Base-by-base conservation (phyloP, 1,140 invertebrate genomes). In the Saccostrea cuccullata region DNA sequence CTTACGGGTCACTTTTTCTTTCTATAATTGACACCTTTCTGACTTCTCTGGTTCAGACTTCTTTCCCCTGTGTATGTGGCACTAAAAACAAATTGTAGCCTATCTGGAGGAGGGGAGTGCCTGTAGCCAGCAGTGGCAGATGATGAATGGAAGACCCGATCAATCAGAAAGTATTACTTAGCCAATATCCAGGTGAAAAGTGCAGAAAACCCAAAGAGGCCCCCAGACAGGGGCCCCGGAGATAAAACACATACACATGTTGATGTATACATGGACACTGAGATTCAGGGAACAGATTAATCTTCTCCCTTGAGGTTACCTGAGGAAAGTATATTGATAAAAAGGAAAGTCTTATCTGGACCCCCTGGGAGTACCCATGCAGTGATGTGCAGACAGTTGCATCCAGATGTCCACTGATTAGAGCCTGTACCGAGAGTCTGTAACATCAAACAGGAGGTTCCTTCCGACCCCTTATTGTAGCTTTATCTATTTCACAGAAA, bases 91-190 rank as follows among this genome's bases (percentile, higher is more conserved):
- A 77, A 77, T 30, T 30, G 26, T 30, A 77, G 70, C 30, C 70
- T 77, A 77, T 77, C 70, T 77, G 11, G 30, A 77, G 2, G 70
- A 20, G 23, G 30, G 67, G 70, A 77, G 70, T 77, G 70, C 30
- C 23, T 36, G 30, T 36, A 26, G 23, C 70, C 30, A 77, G 13
- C 23, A 77, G 70, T 77, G 70, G 70, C 70, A 77, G 70, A 77
- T 77, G 70, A 77, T 77, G 70, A 77, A 77, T 77, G 70, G 70
- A 77, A 77, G 12, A 77, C 70, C 70, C 70, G 17, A 77, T 77
- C 70, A 77, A 77, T 77, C 70, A 77, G 70, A 36, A 77, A 77
- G 30, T 26, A 12, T n/a, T 77, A 77, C 70, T 77, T 77, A 77
- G 36, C 70, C 26, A 77, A 77, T 77, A 77, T 2, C 47, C 70